Base-by-base conservation (phyloP, 2,113 vertebrate species). In the Daubentonia madagascariensis region DNA sequence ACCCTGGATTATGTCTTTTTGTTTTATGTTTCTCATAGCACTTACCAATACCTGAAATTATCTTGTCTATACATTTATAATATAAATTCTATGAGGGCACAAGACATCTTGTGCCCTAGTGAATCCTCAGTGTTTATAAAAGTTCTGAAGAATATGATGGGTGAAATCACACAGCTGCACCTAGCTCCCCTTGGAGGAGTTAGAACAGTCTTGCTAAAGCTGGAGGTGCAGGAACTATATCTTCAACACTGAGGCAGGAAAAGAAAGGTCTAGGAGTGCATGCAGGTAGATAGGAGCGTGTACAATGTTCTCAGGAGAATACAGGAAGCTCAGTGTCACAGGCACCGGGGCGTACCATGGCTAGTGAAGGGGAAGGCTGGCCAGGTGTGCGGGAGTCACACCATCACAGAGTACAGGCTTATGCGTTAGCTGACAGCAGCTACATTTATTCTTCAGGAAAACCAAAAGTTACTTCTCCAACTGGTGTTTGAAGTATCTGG, bases 261-360 rank as follows among this genome's bases (percentile, higher is more conserved):
- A 32, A n/a, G 35, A 73, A 73, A 12, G 7, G 17, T 13, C 14
- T 28, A 9, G 35, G 2, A 76, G 18, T 73, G 48, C 13, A 8
- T 14, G 9, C 11, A 37, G 22, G 28, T 32, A 48, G 54, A n/a
- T 0, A 50, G 20, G 8, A 70, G 9, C 20, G 3, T 50, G 17
- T 5, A 18, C 45, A 16, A 16, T 16, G 48, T 7, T 43, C 28
- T 90, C 23, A 13, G 6, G 22, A 50, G 57, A 59, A 43, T 65
- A 5, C 3, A 6, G 8, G 37, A 4, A 32, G 70, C 6, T 37
- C 40, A 18, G 22, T 0, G 2, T 1, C 40, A 30, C 7, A 61
- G 25, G 9, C 8, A 0, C 2, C 13, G 57, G 35, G 37, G 3
- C 14, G 14, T 1, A 2, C 0, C 0, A 37, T 40, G 30, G 1